Evolutionary conservation across 2,888 invertebrate species (phyloP).

Genomic region (Clitarchus hookeri): DNA sequence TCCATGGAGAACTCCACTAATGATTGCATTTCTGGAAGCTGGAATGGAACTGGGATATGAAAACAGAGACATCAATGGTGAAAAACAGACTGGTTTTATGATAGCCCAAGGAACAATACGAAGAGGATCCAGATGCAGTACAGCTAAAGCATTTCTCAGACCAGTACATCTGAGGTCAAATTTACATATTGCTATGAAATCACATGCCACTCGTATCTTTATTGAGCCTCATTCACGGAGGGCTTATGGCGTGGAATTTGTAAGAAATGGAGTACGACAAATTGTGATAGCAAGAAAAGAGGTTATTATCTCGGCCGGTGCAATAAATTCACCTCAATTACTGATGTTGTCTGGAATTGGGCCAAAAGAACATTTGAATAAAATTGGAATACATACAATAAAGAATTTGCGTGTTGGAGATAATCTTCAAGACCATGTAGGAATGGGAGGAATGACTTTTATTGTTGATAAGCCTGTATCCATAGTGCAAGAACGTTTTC

Average conservation of each 20-base stretch:
- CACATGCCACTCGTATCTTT: constrained; percentile 75
- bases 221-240: constrained; percentile 75
- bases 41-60: constrained; percentile 83
- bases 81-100: constrained; percentile 78
- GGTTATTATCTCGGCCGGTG: constrained; percentile 84
- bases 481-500: constrained; percentile 77
- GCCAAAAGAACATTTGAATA: constrained; percentile 69
- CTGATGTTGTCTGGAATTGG: constrained; percentile 90
- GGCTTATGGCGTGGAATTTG: constrained; percentile 80
- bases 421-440: constrained; percentile 87
- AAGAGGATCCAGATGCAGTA: constrained; percentile 80
- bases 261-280: constrained; percentile 71
- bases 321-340: constrained; percentile 90
- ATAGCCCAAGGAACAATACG: constrained; percentile 81
- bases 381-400: constrained; percentile 72
- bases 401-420: constrained; percentile 64
- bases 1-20: constrained; percentile 81
- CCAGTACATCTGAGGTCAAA: constrained; percentile 77
- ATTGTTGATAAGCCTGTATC: constrained; percentile 81
- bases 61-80: constrained; percentile 82
- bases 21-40: constrained; percentile 80
- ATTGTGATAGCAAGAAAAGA: constrained; percentile 77
- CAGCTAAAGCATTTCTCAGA: constrained; percentile 84
- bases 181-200: constrained; percentile 78
- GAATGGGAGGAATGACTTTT: constrained; percentile 81